phyloP scores from a whole-genome alignment of 2,113 vertebrate genomes.

The Oplegnathus fasciatus region DNA sequence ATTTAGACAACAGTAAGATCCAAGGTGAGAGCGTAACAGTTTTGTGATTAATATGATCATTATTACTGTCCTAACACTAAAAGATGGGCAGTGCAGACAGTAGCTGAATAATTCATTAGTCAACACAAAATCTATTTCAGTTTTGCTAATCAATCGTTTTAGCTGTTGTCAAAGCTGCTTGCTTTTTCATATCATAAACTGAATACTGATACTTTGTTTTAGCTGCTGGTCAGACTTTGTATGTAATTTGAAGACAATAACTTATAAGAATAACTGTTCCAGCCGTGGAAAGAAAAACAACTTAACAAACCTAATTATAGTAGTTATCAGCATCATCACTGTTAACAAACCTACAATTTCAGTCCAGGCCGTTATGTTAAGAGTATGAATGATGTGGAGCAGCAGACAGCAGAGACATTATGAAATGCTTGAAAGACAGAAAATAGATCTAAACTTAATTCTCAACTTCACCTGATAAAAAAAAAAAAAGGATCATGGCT shows the following conservation, averaged over 20 bases:
- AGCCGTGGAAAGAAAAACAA: not conserved
- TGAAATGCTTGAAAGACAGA: not conserved
- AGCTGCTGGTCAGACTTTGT: not conserved
- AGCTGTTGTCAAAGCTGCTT: not conserved
- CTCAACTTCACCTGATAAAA: constrained; percentile 2
- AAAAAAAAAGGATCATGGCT: not conserved
- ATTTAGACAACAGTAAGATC: not conserved
- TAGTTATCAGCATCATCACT: not conserved
- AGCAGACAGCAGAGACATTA: not conserved
- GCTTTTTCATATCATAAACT: not conserved
- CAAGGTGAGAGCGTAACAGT: not conserved
- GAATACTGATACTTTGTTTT: not conserved
- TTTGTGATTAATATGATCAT: constrained; percentile 20
- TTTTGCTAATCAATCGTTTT: not conserved
- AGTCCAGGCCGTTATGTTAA: not conserved
- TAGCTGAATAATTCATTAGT: not conserved
- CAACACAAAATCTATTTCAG: not conserved
- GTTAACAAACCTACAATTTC: not conserved
- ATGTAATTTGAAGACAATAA: not conserved
- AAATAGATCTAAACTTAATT: not conserved
- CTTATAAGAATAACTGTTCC: not conserved
- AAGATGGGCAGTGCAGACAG: not conserved
- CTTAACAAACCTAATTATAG: not conserved
- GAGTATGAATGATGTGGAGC: not conserved
- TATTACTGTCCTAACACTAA: not conserved